A percentile compares a stretch with the other conserved stretches of the same genome.
These are phyloP conservation scores for Xiphorhynchus elegans DNA, from an alignment of 2,113 vertebrate genomes.

Conservation along the genomic window DNA sequence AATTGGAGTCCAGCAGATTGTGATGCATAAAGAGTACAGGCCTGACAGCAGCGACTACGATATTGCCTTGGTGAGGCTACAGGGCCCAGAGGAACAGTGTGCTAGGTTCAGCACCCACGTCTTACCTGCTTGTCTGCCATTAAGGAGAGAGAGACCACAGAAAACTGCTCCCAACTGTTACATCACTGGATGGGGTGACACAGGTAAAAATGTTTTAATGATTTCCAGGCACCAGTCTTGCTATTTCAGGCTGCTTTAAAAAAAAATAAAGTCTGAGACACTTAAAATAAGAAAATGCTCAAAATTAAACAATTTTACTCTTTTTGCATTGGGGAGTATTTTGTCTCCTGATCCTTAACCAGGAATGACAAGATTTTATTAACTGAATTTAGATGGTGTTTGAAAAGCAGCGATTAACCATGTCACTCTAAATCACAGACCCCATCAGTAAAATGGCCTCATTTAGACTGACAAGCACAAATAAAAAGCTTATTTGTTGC, in stretches of 20 bases:
- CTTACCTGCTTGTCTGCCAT: conserved; percentile 89
- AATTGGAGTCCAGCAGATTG: conserved; percentile 83
- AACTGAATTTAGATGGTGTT: not conserved
- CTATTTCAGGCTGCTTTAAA: not conserved
- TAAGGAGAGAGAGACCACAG: conserved; percentile 83
- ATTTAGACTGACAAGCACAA: not conserved
- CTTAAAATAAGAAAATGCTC: not conserved
- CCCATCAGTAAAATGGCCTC: not conserved
- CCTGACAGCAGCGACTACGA: conserved; percentile 90
- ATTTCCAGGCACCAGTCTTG: rapidly evolving
- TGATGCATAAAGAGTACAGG: conserved; percentile 84
- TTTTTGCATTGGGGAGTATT: not conserved
- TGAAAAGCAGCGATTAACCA: not conserved
- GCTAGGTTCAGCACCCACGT: conserved; percentile 84
- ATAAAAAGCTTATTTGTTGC: not conserved
- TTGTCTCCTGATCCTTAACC: not conserved
- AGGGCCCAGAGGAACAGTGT: conserved; percentile 78
- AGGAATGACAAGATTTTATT: not conserved
- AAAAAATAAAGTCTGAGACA: not conserved
- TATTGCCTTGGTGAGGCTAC: conserved; percentile 87
- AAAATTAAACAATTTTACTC: not conserved
- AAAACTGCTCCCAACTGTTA: conserved; percentile 88
- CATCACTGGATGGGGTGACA: conserved; percentile 98
- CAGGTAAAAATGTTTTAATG: conserved; percentile 79
- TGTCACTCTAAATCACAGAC: not conserved